Conservation (phyloP, 2,888 invertebrate genomes). For the Carterocephalus palaemon region DNA sequence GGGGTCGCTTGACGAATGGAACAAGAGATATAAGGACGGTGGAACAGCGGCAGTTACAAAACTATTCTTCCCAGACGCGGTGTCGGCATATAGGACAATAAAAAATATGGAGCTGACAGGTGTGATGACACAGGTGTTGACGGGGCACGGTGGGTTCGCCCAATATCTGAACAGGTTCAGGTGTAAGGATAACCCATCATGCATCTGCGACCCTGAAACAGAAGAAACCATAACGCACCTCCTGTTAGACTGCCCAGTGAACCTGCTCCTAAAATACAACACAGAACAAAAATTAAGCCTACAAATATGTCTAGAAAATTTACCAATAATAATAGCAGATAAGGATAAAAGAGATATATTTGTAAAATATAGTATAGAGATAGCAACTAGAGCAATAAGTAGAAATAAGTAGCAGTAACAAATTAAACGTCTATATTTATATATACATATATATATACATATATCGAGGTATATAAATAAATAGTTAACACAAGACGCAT, state of each 20-base stretch:
- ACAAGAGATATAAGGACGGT: no score
- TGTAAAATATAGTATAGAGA: not conserved
- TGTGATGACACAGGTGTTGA: conserved; percentile 7
- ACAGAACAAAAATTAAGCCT: not conserved
- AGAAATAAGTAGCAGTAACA: not conserved
- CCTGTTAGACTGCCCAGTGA: not conserved
- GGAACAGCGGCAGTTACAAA: no score
- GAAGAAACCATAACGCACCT: conserved; percentile 10
- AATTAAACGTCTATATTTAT: not conserved
- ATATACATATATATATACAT: not conserved
- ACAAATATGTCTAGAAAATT: not conserved
- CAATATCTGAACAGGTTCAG: conserved; percentile 27
- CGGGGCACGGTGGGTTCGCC: conserved; percentile 25
- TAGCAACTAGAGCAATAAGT: not conserved
- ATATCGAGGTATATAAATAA: not conserved
- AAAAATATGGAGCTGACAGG: not conserved
- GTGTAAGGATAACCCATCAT: conserved; percentile 20
- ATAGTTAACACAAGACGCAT: not conserved
- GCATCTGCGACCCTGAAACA: conserved; percentile 10
- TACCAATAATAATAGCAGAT: conserved; percentile 1
- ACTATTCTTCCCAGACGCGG: no score
- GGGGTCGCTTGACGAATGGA: no score
- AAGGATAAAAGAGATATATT: not conserved
- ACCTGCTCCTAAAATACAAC: not conserved
- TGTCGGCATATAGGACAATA: no score